Evolutionary conservation across 2,797 vertebrate species (phyloP), one percentile per base, ranked within the genome.

Genomic region (Coregonus ussuriensis): DNA sequence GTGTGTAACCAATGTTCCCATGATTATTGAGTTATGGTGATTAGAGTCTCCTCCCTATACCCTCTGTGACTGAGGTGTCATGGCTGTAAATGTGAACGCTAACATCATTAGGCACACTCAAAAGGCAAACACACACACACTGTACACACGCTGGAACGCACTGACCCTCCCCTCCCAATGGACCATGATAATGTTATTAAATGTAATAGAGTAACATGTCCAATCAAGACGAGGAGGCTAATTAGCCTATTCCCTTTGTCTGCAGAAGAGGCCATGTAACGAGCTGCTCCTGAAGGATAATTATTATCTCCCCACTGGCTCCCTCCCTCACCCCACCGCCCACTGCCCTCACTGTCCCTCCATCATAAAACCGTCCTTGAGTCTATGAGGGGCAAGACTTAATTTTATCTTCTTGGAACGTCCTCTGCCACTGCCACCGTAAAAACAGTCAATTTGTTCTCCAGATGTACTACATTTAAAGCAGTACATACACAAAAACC

Each of bases 121-220:
- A 52, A 53, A 52, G 2, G 11, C 41, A n/a, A 67, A 4, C 67
- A 21, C 67, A 74, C 77, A 72, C 79, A 84, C 37, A 9, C 35
- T 65, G 76, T 33, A 68, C 69, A 69, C 62, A 56, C 71, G 11
- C 72, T 72, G 35, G 71, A 81, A 71, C 76, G 52, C 73, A 65
- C 21, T 9, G 63, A 47, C 63, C 25, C 6, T 31, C 3, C 11
- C 78, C 47, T 78, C 81, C 81, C 71, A 65, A 70, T 67, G 77
- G 82, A 74, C 85, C 83, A 75, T 78, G 77, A 83, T 86, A 85
- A 87, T 85, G 80, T 92, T 92, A 92, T 94, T 89, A 91, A 88
- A 89, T 84, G 82, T 88, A 90, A 90, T 88, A 78, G 79, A 86
- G 80, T 80, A 86, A 84, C 88, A 83, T 78, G 82, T 88, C 89